Conservation (phyloP, 2,113 vertebrate genomes). For the Corvus cornix region DNA sequence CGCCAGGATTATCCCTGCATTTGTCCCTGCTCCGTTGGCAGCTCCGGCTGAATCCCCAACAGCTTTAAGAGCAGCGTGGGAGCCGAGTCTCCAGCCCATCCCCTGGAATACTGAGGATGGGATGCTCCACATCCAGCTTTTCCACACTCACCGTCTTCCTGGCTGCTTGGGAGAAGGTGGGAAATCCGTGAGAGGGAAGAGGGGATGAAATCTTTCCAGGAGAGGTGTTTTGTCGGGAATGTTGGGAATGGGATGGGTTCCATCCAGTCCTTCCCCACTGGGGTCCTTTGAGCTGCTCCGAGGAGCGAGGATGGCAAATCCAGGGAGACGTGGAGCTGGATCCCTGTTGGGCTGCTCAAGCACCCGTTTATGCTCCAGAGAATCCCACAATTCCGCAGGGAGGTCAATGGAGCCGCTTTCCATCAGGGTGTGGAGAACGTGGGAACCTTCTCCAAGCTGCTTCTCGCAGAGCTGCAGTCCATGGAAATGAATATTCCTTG, state of each 20-base stretch:
- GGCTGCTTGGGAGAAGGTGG: background rate
- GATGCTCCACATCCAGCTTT: background rate
- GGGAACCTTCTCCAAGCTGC: background rate
- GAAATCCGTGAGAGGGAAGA: rapidly evolving
- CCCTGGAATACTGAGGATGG: background rate
- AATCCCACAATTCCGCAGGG: background rate
- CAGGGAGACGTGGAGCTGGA: background rate
- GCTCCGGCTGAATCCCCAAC: background rate
- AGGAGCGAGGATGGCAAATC: background rate
- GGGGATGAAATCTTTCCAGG: background rate
- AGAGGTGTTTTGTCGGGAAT: background rate
- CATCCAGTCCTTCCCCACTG: rapidly evolving
- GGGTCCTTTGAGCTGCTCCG: background rate
- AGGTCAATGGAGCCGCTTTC: rapidly evolving
- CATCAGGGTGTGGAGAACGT: background rate
- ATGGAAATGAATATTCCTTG: background rate
- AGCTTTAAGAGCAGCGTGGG: background rate
- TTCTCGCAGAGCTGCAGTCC: background rate
- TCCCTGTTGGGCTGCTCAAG: rapidly evolving
- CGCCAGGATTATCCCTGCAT: background rate
- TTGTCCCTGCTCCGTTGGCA: background rate
- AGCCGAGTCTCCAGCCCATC: background rate
- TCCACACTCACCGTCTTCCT: background rate
- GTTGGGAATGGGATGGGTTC: background rate
- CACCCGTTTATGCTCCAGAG: rapidly evolving